Conservation (phyloP, 2,113 vertebrate species). For the Anguilla japonica region DNA sequence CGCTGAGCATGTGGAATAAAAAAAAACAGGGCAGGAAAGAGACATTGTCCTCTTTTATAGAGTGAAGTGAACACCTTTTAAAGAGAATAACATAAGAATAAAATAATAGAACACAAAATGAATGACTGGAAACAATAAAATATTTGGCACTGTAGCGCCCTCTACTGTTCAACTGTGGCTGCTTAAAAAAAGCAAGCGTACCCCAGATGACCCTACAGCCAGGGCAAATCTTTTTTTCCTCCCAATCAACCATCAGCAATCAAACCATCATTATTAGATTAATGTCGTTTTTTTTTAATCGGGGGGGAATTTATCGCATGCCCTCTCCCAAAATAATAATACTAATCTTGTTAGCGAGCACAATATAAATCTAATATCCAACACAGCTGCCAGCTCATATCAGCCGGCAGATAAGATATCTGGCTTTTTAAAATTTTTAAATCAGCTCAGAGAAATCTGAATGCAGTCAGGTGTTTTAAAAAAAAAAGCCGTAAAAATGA, state of each 20-base stretch:
- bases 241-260: too few species aligned
- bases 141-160: not conserved
- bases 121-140: not conserved
- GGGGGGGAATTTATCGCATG: not conserved
- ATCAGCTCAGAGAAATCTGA: not conserved
- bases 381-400: not conserved
- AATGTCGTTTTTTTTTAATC: not conserved
- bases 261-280: not conserved
- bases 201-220: not conserved
- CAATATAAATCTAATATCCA: not conserved
- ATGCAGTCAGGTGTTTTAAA: not conserved
- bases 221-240: not conserved
- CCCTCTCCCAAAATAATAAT: not conserved
- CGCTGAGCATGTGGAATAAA: not conserved
- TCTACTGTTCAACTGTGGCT: not conserved
- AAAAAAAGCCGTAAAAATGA: not conserved
- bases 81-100: not conserved
- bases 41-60: not conserved
- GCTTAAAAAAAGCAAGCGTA: not conserved
- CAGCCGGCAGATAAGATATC: not conserved
- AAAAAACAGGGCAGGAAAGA: not conserved
- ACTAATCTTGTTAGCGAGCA: too few species aligned
- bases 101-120: not conserved
- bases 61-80: not conserved
- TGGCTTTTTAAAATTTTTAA: too few species aligned